phyloP scores from a whole-genome alignment of 2,888 invertebrate genomes.

The Andrena trimmerana region DNA sequence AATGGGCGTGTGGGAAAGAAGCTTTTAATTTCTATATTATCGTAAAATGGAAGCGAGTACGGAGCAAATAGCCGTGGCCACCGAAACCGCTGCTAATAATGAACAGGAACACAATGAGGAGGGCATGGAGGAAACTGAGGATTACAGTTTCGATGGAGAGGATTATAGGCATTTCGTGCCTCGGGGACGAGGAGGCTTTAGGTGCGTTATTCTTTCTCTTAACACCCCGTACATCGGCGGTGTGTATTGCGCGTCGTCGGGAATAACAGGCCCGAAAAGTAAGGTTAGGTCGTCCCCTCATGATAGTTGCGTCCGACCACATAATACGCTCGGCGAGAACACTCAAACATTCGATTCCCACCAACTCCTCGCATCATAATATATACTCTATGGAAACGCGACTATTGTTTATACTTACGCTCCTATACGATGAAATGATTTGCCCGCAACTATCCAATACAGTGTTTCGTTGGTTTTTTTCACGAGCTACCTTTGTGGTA shows the following conservation, averaged over 20 bases:
- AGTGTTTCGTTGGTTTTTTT: constrained; percentile 20
- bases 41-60: constrained; percentile 71
- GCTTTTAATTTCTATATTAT: constrained; percentile 40
- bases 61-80: constrained; percentile 62
- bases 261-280: constrained; percentile 31
- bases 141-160: constrained; percentile 84
- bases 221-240: constrained; percentile 20
- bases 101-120: constrained; percentile 81
- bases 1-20: constrained; percentile 66
- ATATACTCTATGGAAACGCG: constrained; percentile 54
- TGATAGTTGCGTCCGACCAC: constrained; percentile 23
- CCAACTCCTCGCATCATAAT: constrained; percentile 27
- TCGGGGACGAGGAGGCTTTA: constrained; percentile 86
- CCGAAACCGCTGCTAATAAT: constrained; percentile 65
- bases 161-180: constrained; percentile 86
- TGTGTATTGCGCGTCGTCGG: constrained; percentile 2
- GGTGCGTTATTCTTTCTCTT: constrained; percentile 80
- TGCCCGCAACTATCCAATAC: constrained; percentile 38
- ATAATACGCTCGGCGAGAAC: constrained; percentile 38
- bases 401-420: constrained; percentile 49
- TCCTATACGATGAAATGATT: constrained; percentile 58
- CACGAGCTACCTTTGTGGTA: not conserved
- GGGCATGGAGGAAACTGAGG: constrained; percentile 81
- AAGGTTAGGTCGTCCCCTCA: constrained; percentile 58
- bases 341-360: constrained; percentile 45